A percentile compares a stretch with the other conserved stretches of the same genome.
Evolutionary conservation across 64 coral and sea anemone species (phyloP).

Genomic region (Actinia tenebrosa): DNA sequence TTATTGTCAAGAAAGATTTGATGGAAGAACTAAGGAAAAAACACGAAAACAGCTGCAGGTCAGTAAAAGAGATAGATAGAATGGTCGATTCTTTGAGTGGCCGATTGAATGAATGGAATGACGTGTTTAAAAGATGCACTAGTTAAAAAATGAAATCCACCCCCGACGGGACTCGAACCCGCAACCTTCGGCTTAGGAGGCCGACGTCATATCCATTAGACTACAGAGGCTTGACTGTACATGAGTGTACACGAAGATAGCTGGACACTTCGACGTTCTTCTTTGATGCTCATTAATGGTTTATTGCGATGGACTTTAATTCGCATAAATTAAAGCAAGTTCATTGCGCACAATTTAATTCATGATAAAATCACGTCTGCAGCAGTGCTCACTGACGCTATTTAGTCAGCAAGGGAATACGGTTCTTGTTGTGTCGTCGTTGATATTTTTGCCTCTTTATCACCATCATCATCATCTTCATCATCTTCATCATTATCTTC

Average conservation of each 20-base stretch:
- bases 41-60: conserved; percentile 87
- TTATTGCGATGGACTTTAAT: too few species aligned
- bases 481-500: neutral
- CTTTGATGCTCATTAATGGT: too few species aligned
- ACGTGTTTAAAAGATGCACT: neutral
- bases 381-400: too few species aligned
- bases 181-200: conserved; percentile 26
- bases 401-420: too few species aligned
- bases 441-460: neutral
- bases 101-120: too few species aligned
- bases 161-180: conserved; percentile 23
- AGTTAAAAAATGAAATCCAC: neutral
- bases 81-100: too few species aligned
- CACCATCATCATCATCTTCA: neutral
- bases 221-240: neutral
- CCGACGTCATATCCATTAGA: conserved; percentile 26
- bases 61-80: neutral
- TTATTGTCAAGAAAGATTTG: conserved; percentile 71
- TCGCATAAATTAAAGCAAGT: too few species aligned
- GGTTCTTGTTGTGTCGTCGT: too few species aligned
- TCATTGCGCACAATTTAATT: too few species aligned
- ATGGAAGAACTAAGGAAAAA: conserved; percentile 66
- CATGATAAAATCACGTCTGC: too few species aligned
- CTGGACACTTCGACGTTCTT: too few species aligned
- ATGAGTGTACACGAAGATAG: too few species aligned